Evolutionary conservation across 1,140 invertebrate genomes (phyloP).

Genomic region (Drosophila ohnishii): DNA sequence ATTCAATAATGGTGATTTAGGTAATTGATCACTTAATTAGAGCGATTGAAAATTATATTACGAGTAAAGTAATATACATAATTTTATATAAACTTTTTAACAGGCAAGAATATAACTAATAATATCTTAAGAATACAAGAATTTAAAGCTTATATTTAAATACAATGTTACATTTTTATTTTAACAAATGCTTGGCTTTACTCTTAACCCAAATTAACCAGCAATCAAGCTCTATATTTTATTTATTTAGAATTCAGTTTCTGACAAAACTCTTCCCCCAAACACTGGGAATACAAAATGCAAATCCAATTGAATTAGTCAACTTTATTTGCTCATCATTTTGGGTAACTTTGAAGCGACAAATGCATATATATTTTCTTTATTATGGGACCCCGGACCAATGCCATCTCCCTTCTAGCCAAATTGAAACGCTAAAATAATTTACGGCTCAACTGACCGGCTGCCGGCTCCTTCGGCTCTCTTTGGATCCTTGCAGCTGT

Average conservation of each 20-base stretch:
- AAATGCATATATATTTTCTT: conserved; percentile 30
- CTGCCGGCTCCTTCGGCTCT: conserved; percentile 2
- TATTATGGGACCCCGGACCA: conserved; percentile 18
- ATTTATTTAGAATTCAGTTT: conserved; percentile 6
- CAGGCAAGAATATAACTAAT: no score
- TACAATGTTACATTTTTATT: neutral
- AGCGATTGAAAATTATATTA: neutral
- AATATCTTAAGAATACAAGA: neutral
- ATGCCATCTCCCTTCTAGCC: conserved; percentile 52
- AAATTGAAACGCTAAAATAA: conserved; percentile 79
- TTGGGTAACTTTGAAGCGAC: conserved; percentile 25
- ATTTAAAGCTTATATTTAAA: neutral
- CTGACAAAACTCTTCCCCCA: neutral
- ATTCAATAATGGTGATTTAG: conserved; percentile 5
- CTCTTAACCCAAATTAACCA: neutral
- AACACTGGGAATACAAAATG: conserved; percentile 17
- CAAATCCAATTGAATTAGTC: conserved; percentile 58
- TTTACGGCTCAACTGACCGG: conserved; percentile 65
- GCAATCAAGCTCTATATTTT: neutral
- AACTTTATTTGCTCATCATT: conserved; percentile 56
- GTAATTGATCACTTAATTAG: conserved; percentile 3
- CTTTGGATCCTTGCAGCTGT: conserved; percentile 30
- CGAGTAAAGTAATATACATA: neutral
- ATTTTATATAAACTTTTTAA: neutral
- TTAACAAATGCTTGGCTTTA: neutral